These are phyloP conservation scores for Erynnis tages DNA, from an alignment of 2,888 invertebrate species.

Conservation along the genomic window DNA sequence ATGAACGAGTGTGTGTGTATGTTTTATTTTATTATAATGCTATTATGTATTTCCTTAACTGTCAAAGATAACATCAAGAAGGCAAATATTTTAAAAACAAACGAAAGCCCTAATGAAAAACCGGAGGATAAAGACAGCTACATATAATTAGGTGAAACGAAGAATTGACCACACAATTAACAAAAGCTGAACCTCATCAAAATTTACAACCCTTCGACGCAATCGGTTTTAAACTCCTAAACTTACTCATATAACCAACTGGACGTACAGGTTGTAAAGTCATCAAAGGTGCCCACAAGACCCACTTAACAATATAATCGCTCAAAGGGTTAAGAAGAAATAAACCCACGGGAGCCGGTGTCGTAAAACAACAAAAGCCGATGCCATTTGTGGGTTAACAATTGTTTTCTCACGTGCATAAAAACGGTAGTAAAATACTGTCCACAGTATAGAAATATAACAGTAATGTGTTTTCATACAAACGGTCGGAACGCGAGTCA, in stretches of 20 bases:
- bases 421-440: conserved; percentile 60
- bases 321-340: conserved; percentile 58
- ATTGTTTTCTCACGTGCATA: conserved; percentile 69
- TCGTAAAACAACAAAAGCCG: conserved; percentile 47
- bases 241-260: conserved; percentile 5
- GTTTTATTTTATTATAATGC: no score
- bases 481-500: no score
- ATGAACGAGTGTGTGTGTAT: no score
- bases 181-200: neutral
- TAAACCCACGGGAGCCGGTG: conserved; percentile 40
- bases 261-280: conserved; percentile 18
- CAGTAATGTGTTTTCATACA: no score
- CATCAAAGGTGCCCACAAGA: conserved; percentile 21
- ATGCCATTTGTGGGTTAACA: conserved; percentile 56
- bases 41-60: no score
- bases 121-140: no score
- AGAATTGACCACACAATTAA: neutral
- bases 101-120: no score
- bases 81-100: no score
- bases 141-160: no score
- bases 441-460: no score
- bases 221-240: no score
- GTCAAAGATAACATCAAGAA: no score
- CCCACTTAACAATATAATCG: conserved; percentile 32
- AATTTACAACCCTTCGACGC: neutral